These are phyloP conservation scores for Tachina lurida DNA, from an alignment of 2,888 invertebrate species.

Conservation along the genomic window DNA sequence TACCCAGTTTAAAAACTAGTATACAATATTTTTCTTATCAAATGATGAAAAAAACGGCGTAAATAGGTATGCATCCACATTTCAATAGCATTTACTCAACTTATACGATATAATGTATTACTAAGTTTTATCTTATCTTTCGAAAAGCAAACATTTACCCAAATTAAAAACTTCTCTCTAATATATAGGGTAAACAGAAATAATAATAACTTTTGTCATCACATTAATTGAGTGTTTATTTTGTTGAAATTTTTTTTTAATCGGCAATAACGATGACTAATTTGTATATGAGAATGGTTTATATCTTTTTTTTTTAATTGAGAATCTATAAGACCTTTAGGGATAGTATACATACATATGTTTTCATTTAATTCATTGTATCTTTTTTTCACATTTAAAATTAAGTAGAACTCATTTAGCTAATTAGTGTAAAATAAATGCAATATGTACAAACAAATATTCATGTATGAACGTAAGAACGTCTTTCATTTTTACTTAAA, in stretches of 20 bases:
- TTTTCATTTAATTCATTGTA: background rate
- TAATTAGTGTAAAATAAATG: background rate
- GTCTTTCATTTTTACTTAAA: background rate
- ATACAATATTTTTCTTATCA: slow-evolving; percentile 38
- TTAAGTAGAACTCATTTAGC: background rate
- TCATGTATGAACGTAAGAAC: background rate
- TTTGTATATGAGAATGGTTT: background rate
- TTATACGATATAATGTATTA: background rate
- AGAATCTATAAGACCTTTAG: background rate
- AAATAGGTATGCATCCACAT: slow-evolving; percentile 15
- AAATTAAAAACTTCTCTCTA: slow-evolving; percentile 25
- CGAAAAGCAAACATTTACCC: slow-evolving; percentile 36
- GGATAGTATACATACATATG: background rate
- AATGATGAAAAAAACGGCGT: slow-evolving; percentile 22
- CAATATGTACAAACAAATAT: background rate
- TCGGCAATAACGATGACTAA: slow-evolving; percentile 1
- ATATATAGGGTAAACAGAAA: slow-evolving; percentile 13
- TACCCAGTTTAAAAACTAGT: slow-evolving; percentile 7
- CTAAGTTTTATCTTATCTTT: slow-evolving; percentile 53
- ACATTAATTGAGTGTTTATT: slow-evolving; percentile 1
- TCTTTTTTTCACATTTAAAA: background rate
- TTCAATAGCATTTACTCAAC: slow-evolving; percentile 35
- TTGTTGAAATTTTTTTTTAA: background rate
- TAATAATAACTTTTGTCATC: slow-evolving; percentile 22
- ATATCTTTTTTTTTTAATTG: background rate